Conservation (phyloP, 2,797 vertebrate species). For the Cuniculus paca region DNA sequence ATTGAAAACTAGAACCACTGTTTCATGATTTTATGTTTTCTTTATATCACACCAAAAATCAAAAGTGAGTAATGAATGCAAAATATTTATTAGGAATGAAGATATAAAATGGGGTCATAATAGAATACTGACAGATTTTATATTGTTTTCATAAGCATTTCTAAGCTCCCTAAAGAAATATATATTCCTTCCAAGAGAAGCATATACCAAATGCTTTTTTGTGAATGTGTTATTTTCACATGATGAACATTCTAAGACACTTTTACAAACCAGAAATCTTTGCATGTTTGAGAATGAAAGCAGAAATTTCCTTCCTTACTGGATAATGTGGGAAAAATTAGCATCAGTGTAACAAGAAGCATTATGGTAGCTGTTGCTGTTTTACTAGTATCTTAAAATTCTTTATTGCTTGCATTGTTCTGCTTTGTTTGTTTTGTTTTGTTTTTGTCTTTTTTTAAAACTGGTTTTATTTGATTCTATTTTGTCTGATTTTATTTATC, state of each 20-base stretch:
- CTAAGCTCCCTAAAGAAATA: slow-evolving; percentile 69
- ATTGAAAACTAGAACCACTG: slow-evolving; percentile 57
- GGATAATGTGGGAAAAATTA: neutral
- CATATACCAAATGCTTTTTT: slow-evolving; percentile 63
- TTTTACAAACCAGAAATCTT: slow-evolving; percentile 51
- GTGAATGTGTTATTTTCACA: slow-evolving; percentile 76
- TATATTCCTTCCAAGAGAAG: slow-evolving; percentile 62
- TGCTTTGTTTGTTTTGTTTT: no score
- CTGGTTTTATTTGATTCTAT: no score
- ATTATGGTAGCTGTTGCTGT: no score
- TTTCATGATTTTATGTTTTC: slow-evolving; percentile 73
- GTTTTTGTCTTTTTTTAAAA: no score
- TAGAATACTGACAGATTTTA: slow-evolving; percentile 78
- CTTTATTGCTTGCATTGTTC: no score
- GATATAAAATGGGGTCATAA: slow-evolving; percentile 24
- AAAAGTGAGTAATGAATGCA: slow-evolving; percentile 75
- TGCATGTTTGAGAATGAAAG: slow-evolving; percentile 1
- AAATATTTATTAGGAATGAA: slow-evolving; percentile 70
- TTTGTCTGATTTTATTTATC: no score
- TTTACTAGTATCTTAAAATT: no score
- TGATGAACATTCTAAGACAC: slow-evolving; percentile 60
- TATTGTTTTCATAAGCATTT: slow-evolving; percentile 81
- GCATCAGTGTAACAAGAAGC: no score
- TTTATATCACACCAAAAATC: slow-evolving; percentile 67
- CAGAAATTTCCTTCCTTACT: slow-evolving; percentile 9